Conservation (phyloP, 2,888 invertebrate species). For the Hetaerina titia region DNA sequence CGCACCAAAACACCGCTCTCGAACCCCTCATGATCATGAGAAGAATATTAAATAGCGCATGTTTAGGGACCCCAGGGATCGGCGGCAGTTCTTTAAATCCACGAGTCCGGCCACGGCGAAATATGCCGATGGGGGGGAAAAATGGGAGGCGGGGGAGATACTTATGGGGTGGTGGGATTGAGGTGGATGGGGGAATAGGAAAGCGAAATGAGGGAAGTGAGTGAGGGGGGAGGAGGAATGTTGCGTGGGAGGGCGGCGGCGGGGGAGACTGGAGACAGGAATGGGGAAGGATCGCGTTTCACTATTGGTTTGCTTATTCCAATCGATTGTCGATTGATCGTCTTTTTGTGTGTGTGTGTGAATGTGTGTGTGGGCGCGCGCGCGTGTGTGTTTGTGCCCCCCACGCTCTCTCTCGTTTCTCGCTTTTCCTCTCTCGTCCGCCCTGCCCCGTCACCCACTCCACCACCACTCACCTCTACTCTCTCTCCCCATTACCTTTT, state of each 20-base stretch:
- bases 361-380: not conserved
- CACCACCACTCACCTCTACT: not conserved
- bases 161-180: no score
- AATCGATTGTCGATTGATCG: slow-evolving; percentile 48
- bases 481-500: not conserved
- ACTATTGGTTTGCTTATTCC: slow-evolving; percentile 40
- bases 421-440: not conserved
- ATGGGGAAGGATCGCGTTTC: not conserved
- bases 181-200: no score
- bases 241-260: not conserved
- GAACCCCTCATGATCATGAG: no score
- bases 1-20: no score
- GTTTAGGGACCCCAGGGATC: no score
- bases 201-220: no score
- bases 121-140: no score
- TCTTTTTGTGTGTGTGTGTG: not conserved
- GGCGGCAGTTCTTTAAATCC: no score
- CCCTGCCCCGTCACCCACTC: not conserved
- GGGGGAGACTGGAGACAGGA: not conserved
- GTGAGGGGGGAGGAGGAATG: not conserved
- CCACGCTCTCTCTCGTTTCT: not conserved
- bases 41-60: no score
- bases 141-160: no score
- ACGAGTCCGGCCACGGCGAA: no score
- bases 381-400: not conserved